These are phyloP conservation scores for Erythrocercus mccallii DNA, from an alignment of 2,113 vertebrate species.

Conservation along the genomic window DNA sequence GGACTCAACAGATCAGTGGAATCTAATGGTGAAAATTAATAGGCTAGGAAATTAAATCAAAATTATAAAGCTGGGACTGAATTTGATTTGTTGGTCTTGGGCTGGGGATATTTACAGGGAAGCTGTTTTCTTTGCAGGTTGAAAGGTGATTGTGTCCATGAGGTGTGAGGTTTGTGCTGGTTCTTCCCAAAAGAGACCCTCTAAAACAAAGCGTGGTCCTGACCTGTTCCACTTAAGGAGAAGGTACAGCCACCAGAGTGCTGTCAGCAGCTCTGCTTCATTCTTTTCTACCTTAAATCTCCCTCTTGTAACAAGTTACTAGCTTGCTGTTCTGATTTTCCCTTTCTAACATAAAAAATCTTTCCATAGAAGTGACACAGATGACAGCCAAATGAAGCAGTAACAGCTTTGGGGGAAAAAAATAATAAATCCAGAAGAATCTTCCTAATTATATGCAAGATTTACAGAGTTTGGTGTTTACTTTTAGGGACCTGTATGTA, in stretches of 20 bases:
- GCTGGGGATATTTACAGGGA: not conserved
- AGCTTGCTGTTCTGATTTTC: conserved; percentile 21
- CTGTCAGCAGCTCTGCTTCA: not conserved
- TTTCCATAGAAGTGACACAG: not conserved
- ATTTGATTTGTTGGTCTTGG: not conserved
- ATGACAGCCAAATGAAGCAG: conserved; percentile 47
- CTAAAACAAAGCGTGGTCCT: not conserved
- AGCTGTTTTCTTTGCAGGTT: not conserved
- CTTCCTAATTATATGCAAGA: conserved; percentile 44
- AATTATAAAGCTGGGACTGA: not conserved
- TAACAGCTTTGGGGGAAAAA: not conserved
- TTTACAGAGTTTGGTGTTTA: conserved; percentile 49
- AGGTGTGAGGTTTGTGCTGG: not conserved
- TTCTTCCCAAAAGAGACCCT: not conserved
- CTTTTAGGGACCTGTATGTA: conserved; percentile 45
- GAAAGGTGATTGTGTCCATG: not conserved
- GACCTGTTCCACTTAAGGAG: not conserved
- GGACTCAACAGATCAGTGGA: conserved; percentile 22
- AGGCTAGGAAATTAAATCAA: conserved; percentile 29
- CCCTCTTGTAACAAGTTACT: not conserved
- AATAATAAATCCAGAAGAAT: conserved; percentile 25
- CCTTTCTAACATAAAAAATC: not conserved
- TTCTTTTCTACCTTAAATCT: conserved; percentile 2
- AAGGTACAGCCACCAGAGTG: not conserved
- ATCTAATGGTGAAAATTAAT: conserved; percentile 34